Evolutionary conservation across 2,113 vertebrate genomes (phyloP).

Genomic region (Muntiacus reevesi): DNA sequence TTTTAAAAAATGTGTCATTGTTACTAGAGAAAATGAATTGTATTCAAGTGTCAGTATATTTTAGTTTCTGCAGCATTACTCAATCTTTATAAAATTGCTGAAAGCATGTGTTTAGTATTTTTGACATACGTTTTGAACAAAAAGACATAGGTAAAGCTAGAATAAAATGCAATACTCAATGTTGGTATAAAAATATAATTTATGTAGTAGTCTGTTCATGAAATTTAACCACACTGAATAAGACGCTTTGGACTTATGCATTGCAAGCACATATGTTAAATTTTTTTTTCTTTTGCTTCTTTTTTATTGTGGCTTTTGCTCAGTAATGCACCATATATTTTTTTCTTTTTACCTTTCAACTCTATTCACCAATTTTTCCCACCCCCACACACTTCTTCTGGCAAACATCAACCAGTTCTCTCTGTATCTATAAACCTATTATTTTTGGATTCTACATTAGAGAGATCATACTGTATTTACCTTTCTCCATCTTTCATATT

Average conservation of each 20-base stretch:
- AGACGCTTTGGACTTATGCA: neutral
- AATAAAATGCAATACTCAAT: neutral
- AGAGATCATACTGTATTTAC: neutral
- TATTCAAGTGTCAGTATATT: neutral
- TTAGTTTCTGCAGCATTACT: neutral
- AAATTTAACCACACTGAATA: neutral
- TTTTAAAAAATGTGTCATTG: neutral
- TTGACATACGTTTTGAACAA: neutral
- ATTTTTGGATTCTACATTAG: neutral
- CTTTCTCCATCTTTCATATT: neutral
- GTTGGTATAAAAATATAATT: neutral
- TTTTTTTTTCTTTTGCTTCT: neutral
- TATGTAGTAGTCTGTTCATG: neutral
- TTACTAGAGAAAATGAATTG: neutral
- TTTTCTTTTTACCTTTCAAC: neutral
- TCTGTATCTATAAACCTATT: neutral
- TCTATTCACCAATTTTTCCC: neutral
- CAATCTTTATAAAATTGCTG: neutral
- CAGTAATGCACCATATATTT: neutral
- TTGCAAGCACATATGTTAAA: neutral
- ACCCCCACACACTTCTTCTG: neutral
- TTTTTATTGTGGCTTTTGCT: neutral
- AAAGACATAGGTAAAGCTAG: neutral
- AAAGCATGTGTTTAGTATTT: neutral
- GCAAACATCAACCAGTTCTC: neutral